Evolutionary conservation across 2,888 invertebrate species (phyloP).

Genomic region (Zygothrica quintamaculata): DNA sequence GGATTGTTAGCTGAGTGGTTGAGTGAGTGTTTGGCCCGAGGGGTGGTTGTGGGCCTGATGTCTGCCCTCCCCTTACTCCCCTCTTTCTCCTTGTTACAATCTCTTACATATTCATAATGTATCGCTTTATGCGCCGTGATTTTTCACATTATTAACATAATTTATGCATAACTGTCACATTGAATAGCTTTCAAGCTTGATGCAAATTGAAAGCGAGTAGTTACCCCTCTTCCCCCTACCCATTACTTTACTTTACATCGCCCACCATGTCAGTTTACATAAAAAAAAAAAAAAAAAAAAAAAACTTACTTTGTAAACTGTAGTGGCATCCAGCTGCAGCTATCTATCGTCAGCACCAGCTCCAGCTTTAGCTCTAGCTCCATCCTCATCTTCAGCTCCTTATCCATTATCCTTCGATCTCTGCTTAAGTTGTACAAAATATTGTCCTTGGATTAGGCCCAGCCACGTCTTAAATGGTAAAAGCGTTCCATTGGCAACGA

Average conservation of each 20-base stretch:
- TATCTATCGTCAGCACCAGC: constrained; percentile 1
- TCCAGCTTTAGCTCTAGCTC: constrained; percentile 28
- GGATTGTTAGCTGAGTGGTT: neutral
- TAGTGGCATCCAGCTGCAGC: constrained; percentile 65
- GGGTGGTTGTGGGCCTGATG: no score
- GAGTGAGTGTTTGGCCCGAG: neutral
- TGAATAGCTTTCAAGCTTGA: constrained; percentile 74
- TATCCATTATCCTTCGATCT: constrained; percentile 24
- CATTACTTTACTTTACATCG: neutral
- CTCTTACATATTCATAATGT: constrained; percentile 82
- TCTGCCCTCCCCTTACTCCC: neutral
- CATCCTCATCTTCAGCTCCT: constrained; percentile 18
- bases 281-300: no score
- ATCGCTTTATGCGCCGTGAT: constrained; percentile 64
- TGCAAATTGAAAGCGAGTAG: constrained; percentile 65
- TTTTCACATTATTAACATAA: constrained; percentile 84
- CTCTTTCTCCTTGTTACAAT: neutral
- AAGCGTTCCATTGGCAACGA: constrained; percentile 54
- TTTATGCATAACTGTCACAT: constrained; percentile 84
- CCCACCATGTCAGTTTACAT: neutral
- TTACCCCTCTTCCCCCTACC: constrained; percentile 2
- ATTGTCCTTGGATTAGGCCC: constrained; percentile 71
- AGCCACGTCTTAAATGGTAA: constrained; percentile 33
- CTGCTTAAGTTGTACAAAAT: constrained; percentile 59
- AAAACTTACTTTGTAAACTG: constrained; percentile 77